Conservation (phyloP, 2,888 invertebrate species). For the Agonopterix arenella region DNA sequence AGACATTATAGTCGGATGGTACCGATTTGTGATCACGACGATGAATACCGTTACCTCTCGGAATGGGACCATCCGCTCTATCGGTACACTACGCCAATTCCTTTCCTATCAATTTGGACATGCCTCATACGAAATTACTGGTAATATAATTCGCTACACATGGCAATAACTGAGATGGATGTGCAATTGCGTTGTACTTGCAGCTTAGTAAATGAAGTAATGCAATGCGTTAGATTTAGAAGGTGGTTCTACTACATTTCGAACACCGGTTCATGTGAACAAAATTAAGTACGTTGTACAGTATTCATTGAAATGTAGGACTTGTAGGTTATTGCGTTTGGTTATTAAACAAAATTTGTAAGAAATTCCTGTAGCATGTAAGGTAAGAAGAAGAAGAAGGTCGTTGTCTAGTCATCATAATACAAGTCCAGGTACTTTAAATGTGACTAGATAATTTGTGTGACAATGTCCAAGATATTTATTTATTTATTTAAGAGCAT, state of each 20-base stretch:
- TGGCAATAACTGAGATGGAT: slow-evolving; percentile 5
- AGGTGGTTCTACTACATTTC: background rate
- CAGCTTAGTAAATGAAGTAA: background rate
- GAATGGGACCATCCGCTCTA: slow-evolving; percentile 63
- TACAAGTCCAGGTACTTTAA: no score
- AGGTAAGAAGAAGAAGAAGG: no score
- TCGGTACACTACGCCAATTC: slow-evolving; percentile 14
- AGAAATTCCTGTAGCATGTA: no score
- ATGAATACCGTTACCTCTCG: slow-evolving; percentile 53
- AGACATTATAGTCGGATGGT: slow-evolving; percentile 15
- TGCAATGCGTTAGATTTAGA: background rate
- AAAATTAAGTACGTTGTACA: no score
- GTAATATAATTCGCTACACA: slow-evolving; percentile 20
- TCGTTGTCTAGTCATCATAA: no score
- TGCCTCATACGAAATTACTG: slow-evolving; percentile 22
- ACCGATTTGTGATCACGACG: slow-evolving; percentile 37
- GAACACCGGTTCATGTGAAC: background rate
- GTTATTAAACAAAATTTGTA: no score
- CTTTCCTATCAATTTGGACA: slow-evolving; percentile 29
- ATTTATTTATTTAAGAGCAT: no score
- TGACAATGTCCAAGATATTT: no score
- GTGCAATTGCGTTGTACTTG: background rate
- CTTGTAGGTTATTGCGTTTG: no score
- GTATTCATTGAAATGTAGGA: no score
- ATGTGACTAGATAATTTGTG: no score